Conservation (phyloP, 2,797 vertebrate genomes). For the Leptatherina wallacei region DNA sequence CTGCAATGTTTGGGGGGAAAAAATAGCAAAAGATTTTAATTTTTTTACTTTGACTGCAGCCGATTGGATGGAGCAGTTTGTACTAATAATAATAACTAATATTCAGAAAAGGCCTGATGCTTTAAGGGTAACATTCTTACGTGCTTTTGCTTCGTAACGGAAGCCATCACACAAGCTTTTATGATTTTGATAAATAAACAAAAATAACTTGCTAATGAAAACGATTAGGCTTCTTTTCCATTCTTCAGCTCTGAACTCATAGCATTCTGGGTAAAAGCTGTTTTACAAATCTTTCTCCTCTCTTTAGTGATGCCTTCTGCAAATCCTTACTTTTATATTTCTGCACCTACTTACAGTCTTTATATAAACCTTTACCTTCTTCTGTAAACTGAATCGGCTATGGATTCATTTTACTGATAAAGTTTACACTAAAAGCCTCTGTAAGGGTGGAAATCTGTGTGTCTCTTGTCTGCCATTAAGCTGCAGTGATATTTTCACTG, state of each 20-base stretch:
- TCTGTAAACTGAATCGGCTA: background rate
- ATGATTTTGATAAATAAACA: background rate
- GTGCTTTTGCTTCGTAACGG: background rate
- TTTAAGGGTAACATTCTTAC: background rate
- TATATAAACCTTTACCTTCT: background rate
- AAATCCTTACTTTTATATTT: too few relatives aligned
- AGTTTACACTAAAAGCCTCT: conserved; percentile 6
- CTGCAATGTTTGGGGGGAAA: background rate
- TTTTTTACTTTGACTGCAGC: background rate
- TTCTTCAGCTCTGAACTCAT: too few relatives aligned
- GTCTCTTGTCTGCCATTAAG: background rate
- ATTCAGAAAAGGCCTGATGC: background rate
- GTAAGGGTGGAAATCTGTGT: background rate
- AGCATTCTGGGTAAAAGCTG: too few relatives aligned
- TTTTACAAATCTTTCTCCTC: background rate
- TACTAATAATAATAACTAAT: background rate
- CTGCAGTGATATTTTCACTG: conserved; percentile 11
- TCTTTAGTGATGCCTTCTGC: background rate
- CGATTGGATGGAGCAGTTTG: background rate
- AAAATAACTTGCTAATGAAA: background rate
- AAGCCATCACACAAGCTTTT: background rate
- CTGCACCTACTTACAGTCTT: background rate
- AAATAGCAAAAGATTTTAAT: background rate
- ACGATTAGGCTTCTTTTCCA: too few relatives aligned
- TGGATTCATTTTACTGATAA: conserved; percentile 9